Percentiles rank a stretch among this genome's conserved stretches.
phyloP scores from a whole-genome alignment of 2,113 vertebrate genomes.

The Antigone vipio region DNA sequence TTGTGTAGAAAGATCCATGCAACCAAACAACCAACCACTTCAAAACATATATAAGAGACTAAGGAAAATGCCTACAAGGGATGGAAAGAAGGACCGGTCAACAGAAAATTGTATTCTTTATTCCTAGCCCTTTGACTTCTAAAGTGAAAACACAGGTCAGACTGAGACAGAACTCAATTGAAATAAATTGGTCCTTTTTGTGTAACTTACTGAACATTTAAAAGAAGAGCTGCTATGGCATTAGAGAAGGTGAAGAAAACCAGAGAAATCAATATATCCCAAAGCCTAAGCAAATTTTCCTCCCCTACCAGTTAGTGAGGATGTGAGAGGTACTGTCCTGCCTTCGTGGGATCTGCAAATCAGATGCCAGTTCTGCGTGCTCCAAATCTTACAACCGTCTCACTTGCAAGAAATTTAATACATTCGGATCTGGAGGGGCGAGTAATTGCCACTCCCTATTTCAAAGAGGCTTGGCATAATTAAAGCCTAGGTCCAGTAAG shows the following conservation, averaged over 20 bases:
- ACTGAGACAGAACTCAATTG: not conserved
- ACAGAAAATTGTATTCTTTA: not conserved
- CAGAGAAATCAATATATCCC: not conserved
- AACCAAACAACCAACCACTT: not conserved
- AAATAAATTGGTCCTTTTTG: not conserved
- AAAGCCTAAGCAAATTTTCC: not conserved
- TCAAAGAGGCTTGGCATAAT: not conserved
- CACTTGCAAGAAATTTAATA: not conserved
- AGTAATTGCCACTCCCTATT: accelerated
- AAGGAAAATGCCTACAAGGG: not conserved
- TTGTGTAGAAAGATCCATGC: not conserved
- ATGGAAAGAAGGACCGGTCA: not conserved
- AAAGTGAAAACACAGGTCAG: not conserved
- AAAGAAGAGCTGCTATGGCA: not conserved
- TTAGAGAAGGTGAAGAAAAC: not conserved
- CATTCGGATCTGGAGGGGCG: accelerated
- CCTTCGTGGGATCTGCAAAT: not conserved
- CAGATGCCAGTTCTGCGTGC: not conserved
- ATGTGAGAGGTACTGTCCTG: not conserved
- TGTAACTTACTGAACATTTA: not conserved
- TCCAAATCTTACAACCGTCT: not conserved
- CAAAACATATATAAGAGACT: not conserved
- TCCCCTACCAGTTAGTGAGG: not conserved
- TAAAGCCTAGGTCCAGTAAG: not conserved
- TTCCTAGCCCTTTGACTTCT: too few species aligned